phyloP scores from a whole-genome alignment of 2,113 vertebrate species.

The Caloenas nicobarica region DNA sequence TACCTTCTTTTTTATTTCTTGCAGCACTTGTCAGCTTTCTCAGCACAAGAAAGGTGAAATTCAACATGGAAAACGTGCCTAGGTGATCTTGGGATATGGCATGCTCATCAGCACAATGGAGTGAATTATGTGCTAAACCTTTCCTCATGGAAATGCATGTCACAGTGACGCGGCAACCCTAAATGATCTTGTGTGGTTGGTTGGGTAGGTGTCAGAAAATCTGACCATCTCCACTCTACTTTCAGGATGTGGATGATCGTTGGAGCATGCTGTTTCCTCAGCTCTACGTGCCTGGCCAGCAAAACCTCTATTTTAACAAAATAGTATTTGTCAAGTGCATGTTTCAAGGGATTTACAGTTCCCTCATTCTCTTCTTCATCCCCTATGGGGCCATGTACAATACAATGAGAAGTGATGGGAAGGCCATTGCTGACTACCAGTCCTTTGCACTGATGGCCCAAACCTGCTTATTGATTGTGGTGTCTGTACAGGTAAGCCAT shows the following conservation, averaged over 20 bases:
- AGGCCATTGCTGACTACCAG: conserved; percentile 90
- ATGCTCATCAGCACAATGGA: neutral
- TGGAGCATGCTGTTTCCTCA: conserved; percentile 91
- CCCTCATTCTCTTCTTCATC: conserved; percentile 92
- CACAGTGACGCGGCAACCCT: neutral
- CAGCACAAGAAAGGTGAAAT: neutral
- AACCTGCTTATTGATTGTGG: conserved; percentile 86
- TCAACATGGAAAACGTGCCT: neutral
- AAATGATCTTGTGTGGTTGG: neutral
- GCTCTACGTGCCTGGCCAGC: conserved; percentile 89
- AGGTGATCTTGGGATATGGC: neutral
- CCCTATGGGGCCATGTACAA: conserved; percentile 84
- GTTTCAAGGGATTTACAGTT: conserved; percentile 90
- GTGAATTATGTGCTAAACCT: neutral
- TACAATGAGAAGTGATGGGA: conserved; percentile 86
- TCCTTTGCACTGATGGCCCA: conserved; percentile 90
- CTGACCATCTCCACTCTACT: neutral
- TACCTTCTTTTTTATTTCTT: neutral
- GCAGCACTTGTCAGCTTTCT: neutral
- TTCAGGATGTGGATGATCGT: conserved; percentile 90
- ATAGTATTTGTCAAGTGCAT: conserved; percentile 82
- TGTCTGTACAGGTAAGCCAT: conserved; percentile 84
- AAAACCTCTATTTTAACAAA: conserved; percentile 90
- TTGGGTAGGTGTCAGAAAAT: neutral
- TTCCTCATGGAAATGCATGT: neutral